Evolutionary conservation across 2,888 invertebrate genomes (phyloP).

Genomic region (Pheosia tremula): DNA sequence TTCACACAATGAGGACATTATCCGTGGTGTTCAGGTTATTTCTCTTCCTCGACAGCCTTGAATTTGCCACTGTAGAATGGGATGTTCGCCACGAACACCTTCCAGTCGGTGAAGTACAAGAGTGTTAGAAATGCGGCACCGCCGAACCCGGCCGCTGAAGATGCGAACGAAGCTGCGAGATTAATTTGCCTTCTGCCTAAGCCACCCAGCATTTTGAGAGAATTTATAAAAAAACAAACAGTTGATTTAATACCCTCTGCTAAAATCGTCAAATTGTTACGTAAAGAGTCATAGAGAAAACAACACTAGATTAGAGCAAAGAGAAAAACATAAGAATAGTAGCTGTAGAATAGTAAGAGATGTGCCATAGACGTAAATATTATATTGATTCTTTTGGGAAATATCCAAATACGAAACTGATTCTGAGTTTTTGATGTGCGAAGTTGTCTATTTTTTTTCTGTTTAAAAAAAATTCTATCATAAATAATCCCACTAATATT

Average conservation of each 20-base stretch:
- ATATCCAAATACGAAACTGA: too few relatives aligned
- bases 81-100: slow-evolving; percentile 87
- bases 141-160: slow-evolving; percentile 87
- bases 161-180: slow-evolving; percentile 77
- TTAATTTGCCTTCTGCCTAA: slow-evolving; percentile 86
- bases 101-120: slow-evolving; percentile 93
- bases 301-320: not conserved
- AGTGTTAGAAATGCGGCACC: slow-evolving; percentile 85
- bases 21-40: slow-evolving; percentile 29
- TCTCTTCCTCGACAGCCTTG: slow-evolving; percentile 67
- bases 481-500: too few relatives aligned
- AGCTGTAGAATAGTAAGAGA: too few relatives aligned
- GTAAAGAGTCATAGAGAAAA: slow-evolving; percentile 28
- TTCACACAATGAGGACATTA: slow-evolving; percentile 16
- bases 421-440: too few relatives aligned
- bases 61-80: slow-evolving; percentile 92
- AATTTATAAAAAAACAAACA: not conserved
- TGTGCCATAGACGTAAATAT: too few relatives aligned
- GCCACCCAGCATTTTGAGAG: slow-evolving; percentile 63
- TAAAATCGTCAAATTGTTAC: slow-evolving; percentile 29
- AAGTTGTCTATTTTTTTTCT: too few relatives aligned
- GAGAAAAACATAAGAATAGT: too few relatives aligned
- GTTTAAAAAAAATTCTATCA: too few relatives aligned
- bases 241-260: not conserved
- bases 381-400: too few relatives aligned